phyloP scores from a whole-genome alignment of 2,888 invertebrate genomes.

The Pyrrhosoma nymphula region DNA sequence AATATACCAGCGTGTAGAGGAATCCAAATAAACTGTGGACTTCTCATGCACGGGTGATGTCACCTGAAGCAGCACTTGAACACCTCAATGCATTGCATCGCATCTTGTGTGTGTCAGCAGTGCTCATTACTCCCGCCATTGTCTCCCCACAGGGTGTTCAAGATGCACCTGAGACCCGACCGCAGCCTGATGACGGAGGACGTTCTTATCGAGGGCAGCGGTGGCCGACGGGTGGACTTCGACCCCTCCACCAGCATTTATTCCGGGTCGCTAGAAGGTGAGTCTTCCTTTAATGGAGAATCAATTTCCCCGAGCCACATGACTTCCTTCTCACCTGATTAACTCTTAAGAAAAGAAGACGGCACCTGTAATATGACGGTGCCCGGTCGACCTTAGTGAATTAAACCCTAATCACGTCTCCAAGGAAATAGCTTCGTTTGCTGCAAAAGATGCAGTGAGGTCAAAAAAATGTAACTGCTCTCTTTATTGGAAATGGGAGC shows the following conservation, averaged over 20 bases:
- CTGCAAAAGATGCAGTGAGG: too few species aligned
- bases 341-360: background rate
- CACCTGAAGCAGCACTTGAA: too few species aligned
- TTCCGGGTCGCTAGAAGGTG: conserved; percentile 89
- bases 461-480: too few species aligned
- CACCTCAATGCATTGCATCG: too few species aligned
- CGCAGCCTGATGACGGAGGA: conserved; percentile 87
- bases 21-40: too few species aligned
- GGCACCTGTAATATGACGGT: background rate
- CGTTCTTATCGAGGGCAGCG: conserved; percentile 86
- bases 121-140: conserved; percentile 1
- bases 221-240: conserved; percentile 84
- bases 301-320: background rate
- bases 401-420: background rate
- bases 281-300: conserved; percentile 69
- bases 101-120: background rate
- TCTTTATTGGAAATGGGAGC: too few species aligned
- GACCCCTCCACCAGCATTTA: conserved; percentile 86
- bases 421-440: background rate
- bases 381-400: background rate
- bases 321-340: background rate
- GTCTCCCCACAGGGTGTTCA: conserved; percentile 85
- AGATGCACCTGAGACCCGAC: conserved; percentile 86
- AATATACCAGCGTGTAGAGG: too few species aligned
- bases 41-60: too few species aligned